These are phyloP conservation scores for Danio albolineatus DNA, from an alignment of 2,797 vertebrate species.

Conservation along the genomic window DNA sequence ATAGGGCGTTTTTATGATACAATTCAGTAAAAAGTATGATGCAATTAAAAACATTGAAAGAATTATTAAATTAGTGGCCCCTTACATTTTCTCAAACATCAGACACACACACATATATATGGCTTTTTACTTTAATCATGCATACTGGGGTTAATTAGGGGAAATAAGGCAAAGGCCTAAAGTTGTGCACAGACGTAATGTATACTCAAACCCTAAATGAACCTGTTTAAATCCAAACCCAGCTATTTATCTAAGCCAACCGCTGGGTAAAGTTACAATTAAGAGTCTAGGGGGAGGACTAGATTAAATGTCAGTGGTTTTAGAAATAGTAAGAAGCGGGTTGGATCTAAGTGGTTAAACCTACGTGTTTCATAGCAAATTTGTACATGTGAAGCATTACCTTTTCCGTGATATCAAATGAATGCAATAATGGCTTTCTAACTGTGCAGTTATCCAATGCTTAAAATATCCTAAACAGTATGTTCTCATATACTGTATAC, in stretches of 20 bases:
- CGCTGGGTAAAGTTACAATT: conserved; percentile 53
- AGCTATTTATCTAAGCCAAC: conserved; percentile 41
- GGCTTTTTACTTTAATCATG: no score
- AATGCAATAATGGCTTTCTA: not conserved
- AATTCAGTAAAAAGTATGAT: no score
- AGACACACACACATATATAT: no score
- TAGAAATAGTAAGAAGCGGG: conserved; percentile 19
- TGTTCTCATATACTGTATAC: no score
- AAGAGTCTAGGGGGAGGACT: conserved; percentile 42
- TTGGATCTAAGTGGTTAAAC: not conserved
- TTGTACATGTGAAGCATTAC: not conserved
- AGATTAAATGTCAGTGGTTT: conserved; percentile 51
- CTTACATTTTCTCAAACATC: no score
- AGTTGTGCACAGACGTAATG: conserved; percentile 17
- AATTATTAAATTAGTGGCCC: no score
- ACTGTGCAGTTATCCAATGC: not conserved
- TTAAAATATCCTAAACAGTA: not conserved
- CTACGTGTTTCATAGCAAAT: not conserved
- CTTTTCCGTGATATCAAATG: not conserved
- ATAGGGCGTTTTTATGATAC: no score
- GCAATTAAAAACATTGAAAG: no score
- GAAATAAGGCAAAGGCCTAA: no score
- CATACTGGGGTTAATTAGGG: no score
- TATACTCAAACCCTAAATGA: conserved; percentile 56
- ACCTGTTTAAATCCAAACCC: conserved; percentile 55